Conservation (phyloP, 2,797 vertebrate genomes). For the Chromobotia macracanthus region DNA sequence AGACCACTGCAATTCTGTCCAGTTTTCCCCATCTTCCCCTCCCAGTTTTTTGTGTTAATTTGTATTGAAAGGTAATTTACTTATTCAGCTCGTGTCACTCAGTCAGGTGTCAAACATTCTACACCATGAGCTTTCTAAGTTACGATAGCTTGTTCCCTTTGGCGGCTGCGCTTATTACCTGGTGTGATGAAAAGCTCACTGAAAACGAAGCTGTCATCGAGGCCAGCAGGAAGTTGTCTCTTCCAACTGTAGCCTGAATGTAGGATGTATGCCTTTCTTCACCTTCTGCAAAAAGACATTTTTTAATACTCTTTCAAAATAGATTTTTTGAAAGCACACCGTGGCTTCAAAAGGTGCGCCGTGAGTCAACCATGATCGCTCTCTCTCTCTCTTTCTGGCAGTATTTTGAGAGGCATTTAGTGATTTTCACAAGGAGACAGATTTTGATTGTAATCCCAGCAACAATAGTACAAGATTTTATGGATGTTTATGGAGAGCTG, state of each 20-base stretch:
- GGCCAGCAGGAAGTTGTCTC: conserved; percentile 39
- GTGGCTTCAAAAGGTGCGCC: neutral
- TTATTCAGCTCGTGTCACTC: conserved; percentile 39
- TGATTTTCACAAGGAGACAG: neutral
- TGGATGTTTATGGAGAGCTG: neutral
- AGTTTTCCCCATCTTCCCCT: conserved; percentile 25
- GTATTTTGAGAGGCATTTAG: neutral
- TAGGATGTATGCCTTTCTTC: conserved; percentile 9
- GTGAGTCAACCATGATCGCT: neutral
- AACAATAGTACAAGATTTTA: conserved; percentile 4
- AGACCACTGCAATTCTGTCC: conserved; percentile 44
- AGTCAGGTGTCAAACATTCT: conserved; percentile 22
- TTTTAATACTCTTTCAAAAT: neutral
- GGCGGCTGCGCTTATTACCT: conserved; percentile 41
- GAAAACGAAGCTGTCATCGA: conserved; percentile 35
- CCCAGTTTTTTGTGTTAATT: neutral
- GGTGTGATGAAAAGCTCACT: conserved; percentile 49
- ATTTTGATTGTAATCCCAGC: neutral
- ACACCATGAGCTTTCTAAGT: conserved; percentile 31
- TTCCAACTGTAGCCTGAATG: neutral
- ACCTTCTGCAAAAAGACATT: neutral
- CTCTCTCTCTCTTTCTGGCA: neutral
- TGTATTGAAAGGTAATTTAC: conserved; percentile 42
- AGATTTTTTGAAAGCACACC: neutral
- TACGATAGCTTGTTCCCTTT: conserved; percentile 10